Evolutionary conservation across 1,140 invertebrate genomes (phyloP).

Genomic region (Drosophila ananassae): DNA sequence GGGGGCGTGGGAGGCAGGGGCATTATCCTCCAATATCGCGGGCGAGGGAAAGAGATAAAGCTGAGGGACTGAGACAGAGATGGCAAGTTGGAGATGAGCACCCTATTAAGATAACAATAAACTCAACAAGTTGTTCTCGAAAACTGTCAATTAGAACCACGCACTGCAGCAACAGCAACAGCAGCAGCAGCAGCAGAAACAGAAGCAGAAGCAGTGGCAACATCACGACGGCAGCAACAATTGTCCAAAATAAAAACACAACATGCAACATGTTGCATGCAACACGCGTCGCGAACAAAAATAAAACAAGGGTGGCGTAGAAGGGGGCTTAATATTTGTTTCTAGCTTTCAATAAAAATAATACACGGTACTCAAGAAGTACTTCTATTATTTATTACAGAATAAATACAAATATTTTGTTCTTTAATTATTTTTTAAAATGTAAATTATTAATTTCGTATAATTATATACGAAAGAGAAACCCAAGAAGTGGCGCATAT

Average conservation of each 20-base stretch:
- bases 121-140: conserved; percentile 70
- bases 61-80: neutral
- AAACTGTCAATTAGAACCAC: conserved; percentile 69
- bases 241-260: conserved; percentile 75
- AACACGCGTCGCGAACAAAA: conserved; percentile 33
- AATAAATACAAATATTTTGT: no score
- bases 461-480: neutral
- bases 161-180: conserved; percentile 17
- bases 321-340: neutral
- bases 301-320: conserved; percentile 13
- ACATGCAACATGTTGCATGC: conserved; percentile 66
- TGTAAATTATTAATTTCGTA: no score
- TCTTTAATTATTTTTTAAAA: neutral
- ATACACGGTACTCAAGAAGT: neutral
- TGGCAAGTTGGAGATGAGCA: conserved; percentile 11
- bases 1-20: neutral
- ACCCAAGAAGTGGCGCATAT: neutral
- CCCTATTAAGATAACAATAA: conserved; percentile 58
- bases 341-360: neutral
- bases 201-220: conserved; percentile 8
- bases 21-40: conserved; percentile 34
- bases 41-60: neutral
- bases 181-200: conserved; percentile 9
- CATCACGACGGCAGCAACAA: conserved; percentile 56
- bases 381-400: no score